These are phyloP conservation scores for Menura novaehollandiae DNA, from an alignment of 2,113 vertebrate species.

Conservation along the genomic window DNA sequence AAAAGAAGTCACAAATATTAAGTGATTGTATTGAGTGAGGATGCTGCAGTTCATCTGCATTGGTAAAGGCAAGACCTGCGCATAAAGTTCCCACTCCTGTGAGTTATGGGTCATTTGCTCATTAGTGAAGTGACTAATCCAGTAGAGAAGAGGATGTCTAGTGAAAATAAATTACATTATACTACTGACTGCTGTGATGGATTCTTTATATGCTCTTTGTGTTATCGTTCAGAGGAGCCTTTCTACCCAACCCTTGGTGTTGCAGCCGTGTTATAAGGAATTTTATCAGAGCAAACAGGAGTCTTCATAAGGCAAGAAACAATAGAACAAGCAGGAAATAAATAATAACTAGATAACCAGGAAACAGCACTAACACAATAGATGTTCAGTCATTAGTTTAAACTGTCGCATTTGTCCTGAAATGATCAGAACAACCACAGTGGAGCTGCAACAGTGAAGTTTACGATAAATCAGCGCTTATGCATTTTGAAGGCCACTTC, in stretches of 20 bases:
- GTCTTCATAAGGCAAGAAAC: slow-evolving; percentile 46
- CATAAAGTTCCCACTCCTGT: slow-evolving; percentile 15
- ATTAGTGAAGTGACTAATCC: slow-evolving; percentile 13
- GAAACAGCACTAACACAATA: background rate
- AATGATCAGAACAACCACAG: slow-evolving; percentile 25
- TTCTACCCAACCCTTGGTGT: background rate
- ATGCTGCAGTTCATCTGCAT: background rate
- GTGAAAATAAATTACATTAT: slow-evolving; percentile 35
- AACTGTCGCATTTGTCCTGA: background rate
- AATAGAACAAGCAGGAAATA: slow-evolving; percentile 34
- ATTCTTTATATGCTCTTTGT: slow-evolving; percentile 32
- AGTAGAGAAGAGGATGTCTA: background rate
- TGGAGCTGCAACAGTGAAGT: background rate
- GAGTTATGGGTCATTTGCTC: slow-evolving; percentile 26
- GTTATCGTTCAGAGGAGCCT: background rate
- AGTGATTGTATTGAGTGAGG: background rate
- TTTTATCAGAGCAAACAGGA: slow-evolving; percentile 33
- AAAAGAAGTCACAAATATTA: background rate
- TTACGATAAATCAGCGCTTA: background rate
- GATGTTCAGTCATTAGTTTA: background rate
- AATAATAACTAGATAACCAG: slow-evolving; percentile 48
- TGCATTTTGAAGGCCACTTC: background rate
- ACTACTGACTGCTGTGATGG: slow-evolving; percentile 24
- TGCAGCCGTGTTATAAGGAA: slow-evolving; percentile 23
- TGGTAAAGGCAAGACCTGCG: background rate